Evolutionary conservation across 2,113 vertebrate species (phyloP), one percentile per base, ranked within the genome.

Genomic region (Thryonomys swinderianus): DNA sequence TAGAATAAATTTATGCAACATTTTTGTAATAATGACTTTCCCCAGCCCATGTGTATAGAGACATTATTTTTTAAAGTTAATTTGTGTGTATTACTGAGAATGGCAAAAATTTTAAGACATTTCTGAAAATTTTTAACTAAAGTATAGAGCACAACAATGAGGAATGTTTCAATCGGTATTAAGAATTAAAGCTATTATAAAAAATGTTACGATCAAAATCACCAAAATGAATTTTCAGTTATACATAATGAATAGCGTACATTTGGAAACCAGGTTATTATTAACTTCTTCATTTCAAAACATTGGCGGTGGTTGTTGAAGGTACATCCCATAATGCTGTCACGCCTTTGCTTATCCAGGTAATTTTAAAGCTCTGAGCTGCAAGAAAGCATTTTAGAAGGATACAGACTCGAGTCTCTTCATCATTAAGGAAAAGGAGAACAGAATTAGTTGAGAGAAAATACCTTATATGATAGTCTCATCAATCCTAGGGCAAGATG

Each of bases 111-210:
- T 93, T 90, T 25, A 55, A 88, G 7, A 14, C 53, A 82, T 51
- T 92, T 85, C 53, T 66, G 30, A 88, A 87, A 67, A 34, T 71
- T 71, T 85, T 89, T 88, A 61, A 55, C 25, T 53, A 48, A 45
- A 85, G 16, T 88, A 57, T 11, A 78, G 17, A 2, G 76, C 53
- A 76, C 6, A 91, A 57, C 10, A 73, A 89, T 69, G 64, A 86
- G 18, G 79, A 88, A 61, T 93, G 34, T 91, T 73, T 30, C 79
- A 55, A 27, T 53, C 8, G 64, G 12, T 62, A n/a, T 42, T 83
- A 80, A 92, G 27, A n/a, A 83, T 6, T 88, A 74, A 73, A 69
- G 76, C 86, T 95, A 32, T n/a, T 84, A 59, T 42, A 74, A 91
- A n/a, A 79, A 78, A 18, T 51, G 11, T 66, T n/a, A n/a, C n/a